Evolutionary conservation across 35 echinoderm and acorn worm genomes (phyloP), one percentile per base, ranked within the genome.

Genomic region (Apostichopus japonicus): DNA sequence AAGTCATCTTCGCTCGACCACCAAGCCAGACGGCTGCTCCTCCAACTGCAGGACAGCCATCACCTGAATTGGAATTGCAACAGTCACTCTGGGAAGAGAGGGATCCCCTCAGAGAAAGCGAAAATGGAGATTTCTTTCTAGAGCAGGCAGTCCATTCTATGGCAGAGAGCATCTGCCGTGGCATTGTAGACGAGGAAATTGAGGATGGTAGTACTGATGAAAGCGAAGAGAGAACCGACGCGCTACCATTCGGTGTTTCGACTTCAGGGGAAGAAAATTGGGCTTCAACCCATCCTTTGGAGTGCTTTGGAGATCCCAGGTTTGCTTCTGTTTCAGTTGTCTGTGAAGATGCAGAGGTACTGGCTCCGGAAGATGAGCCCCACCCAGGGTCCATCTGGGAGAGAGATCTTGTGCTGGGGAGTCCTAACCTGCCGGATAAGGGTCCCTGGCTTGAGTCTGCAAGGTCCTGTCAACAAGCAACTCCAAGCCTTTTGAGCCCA

Each of bases 101-200:
- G 24, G 14, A 91, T 52, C 55, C 77, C 9, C 54, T 78, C 14
- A 89, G 73, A 79, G 95, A 90, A 23, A 86, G 79, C n/a, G 88
- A 94, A 75, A 94, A 94, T 84, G 89, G 90, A 25, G 81, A 84
- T 77, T 67, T 86, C 58, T 92, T 94, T 86, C 93, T 90, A 14
- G 95, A 99, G 52, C 95, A 99, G 71, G 95, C 97, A 75, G 97
- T 96, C 53, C 94, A 90, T 61, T 94, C 94, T 11, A 91, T 99
- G 93, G 95, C 93, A 67, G 97, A 99, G 76, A 96, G 92, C 55
- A 83, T 99, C 4, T 99, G 97, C 79, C 93, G 93, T 65, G 93
- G 91, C 55, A 98, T 98, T 23, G 93, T 98, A 63, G 96, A 95
- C 77, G 96, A 98, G 25, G 87, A 71, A 25, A 67, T 19, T 11